These are phyloP conservation scores for Drosophila basisetae DNA, from an alignment of 2,888 invertebrate genomes.

Conservation along the genomic window DNA sequence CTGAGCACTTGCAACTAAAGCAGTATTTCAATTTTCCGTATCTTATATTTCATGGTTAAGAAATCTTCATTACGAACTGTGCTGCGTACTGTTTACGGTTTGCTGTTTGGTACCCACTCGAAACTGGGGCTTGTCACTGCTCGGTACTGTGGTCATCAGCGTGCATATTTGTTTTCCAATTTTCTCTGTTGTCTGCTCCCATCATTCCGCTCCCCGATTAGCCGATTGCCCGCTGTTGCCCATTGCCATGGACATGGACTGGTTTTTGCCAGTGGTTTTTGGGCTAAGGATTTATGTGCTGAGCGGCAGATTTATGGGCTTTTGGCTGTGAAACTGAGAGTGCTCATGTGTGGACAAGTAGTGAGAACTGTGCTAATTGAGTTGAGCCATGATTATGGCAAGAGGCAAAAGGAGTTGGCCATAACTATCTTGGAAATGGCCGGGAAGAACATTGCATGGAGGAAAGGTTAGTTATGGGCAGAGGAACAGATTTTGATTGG, in stretches of 20 bases:
- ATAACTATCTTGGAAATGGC: background rate
- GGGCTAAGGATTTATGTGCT: slow-evolving; percentile 53
- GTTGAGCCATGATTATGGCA: slow-evolving; percentile 9
- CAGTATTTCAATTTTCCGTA: background rate
- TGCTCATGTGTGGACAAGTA: slow-evolving; percentile 16
- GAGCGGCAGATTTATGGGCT: slow-evolving; percentile 52
- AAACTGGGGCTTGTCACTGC: slow-evolving; percentile 15
- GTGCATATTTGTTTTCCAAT: slow-evolving; percentile 39
- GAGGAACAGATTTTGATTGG: slow-evolving; percentile 41
- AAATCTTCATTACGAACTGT: background rate
- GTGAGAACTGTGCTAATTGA: slow-evolving; percentile 43
- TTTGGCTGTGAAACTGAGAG: slow-evolving; percentile 52
- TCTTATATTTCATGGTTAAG: background rate
- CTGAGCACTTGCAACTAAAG: background rate
- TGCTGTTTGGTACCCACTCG: background rate
- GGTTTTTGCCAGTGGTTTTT: slow-evolving; percentile 27
- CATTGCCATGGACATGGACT: slow-evolving; percentile 22
- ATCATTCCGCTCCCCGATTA: background rate
- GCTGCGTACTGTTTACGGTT: background rate
- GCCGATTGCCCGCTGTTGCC: background rate
- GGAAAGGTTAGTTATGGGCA: slow-evolving; percentile 13
- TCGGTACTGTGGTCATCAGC: slow-evolving; percentile 16
- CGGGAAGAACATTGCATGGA: background rate
- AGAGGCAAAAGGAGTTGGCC: background rate
- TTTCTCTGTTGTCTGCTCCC: slow-evolving; percentile 3